Conservation (phyloP, 2,797 vertebrate genomes). For the Thripadectes ignobilis region DNA sequence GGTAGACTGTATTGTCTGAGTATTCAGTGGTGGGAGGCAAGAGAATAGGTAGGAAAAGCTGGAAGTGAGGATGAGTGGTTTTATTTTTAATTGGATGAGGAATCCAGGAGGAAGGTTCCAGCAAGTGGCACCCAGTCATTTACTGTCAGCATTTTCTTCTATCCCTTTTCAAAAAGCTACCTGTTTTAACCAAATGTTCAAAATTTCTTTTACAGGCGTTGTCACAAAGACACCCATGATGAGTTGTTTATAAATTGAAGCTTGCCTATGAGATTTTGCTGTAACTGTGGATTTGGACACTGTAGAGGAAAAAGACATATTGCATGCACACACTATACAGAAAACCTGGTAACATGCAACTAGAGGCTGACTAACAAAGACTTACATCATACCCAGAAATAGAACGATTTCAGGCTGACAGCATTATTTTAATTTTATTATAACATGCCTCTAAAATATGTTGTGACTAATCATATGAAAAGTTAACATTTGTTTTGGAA, state of each 20-base stretch:
- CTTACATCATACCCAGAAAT: background rate
- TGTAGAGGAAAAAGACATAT: background rate
- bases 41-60: background rate
- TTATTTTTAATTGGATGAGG: conserved; percentile 6
- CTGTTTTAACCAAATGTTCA: background rate
- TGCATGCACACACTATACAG: background rate
- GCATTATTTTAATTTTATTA: conserved; percentile 32
- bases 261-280: background rate
- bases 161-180: background rate
- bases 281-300: background rate
- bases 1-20: background rate
- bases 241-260: background rate
- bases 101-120: background rate
- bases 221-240: background rate
- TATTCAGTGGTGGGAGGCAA: background rate
- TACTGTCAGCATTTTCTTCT: background rate
- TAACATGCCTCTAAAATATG: background rate
- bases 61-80: background rate
- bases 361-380: background rate
- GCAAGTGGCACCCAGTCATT: background rate
- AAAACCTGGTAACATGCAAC: background rate
- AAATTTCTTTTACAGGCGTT: background rate
- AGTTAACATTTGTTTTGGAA: conserved; percentile 70
- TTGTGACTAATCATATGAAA: conserved; percentile 38
- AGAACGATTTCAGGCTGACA: background rate